phyloP scores from a whole-genome alignment of 37 sponge, comb jelly and placozoan genomes.

The Cladorhizidae sp. region DNA sequence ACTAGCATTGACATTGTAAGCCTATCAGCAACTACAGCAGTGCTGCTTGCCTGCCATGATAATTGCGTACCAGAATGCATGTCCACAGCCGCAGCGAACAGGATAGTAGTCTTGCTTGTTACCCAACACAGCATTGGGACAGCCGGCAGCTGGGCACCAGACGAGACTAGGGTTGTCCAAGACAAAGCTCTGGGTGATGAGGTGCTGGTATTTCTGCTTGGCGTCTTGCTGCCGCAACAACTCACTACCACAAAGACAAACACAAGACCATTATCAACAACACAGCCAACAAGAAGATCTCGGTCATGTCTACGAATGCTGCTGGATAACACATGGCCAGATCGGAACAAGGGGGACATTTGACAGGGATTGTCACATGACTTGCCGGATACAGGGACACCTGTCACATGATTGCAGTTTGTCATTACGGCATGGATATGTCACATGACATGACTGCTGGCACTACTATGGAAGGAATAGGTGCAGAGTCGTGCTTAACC shows the following conservation, averaged over 20 bases:
- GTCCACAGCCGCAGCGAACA: conserved; percentile 79
- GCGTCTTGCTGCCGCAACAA: conserved; percentile 49
- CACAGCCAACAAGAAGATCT: background rate
- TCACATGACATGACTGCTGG: no score
- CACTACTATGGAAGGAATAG: no score
- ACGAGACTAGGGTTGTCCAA: conserved; percentile 68
- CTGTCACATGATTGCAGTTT: no score
- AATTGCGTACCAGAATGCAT: conserved; percentile 76
- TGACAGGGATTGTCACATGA: no score
- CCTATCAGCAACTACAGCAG: background rate
- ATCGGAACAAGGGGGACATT: no score
- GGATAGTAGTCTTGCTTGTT: conserved; percentile 34
- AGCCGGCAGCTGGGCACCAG: conserved; percentile 94
- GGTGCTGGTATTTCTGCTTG: conserved; percentile 65
- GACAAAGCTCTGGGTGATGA: conserved; percentile 87
- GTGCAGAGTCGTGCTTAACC: no score
- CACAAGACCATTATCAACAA: background rate
- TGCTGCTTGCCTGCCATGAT: background rate
- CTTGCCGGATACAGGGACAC: no score
- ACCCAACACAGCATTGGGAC: conserved; percentile 72
- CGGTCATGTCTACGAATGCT: no score
- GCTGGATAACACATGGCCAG: no score
- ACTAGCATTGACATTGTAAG: background rate
- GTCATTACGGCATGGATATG: no score
- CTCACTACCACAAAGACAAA: conserved; percentile 28